Base-by-base conservation (phyloP, 1,140 invertebrate species). In the Chlorops oryzae region DNA sequence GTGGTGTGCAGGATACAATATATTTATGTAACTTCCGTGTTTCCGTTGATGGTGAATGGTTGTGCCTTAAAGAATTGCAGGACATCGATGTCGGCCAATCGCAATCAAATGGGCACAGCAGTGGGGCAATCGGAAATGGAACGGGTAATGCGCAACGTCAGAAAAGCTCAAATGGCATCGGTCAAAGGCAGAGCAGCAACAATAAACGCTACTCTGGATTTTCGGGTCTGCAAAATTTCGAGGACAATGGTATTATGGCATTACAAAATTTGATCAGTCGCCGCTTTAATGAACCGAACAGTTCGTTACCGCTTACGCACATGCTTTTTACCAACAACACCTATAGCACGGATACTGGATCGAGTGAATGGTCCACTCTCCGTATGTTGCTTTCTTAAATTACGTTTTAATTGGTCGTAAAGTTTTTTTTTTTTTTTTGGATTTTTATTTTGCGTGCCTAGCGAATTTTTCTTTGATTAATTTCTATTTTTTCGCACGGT, bases 21-120 rank as follows among this genome's bases (percentile, higher is more conserved):
- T 97, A 97, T 74, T 73, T 97, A 67, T 96, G 93, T 76, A 96
- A 96, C 73, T 97, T 96, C 73, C 85, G 93, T 23, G 93, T 97
- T 0, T 95, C 92, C 20, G 93, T 97, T 9, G 92, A 97, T 65
- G 93, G 93, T 24, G 93, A 97, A 72, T 97, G 93, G 93, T 78
- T 97, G n/a, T 97, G 93, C 72, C 74, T 97, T 21, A 90, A 92
- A 68, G 92, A 96, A 73, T 77, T 97, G 35, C 87, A 92, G 53
- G 90, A 93, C 73, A 87, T 93, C 57, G 90, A 93, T 68, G 82
- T 87, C 77, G 51, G 39, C 51, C 61, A 34, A 48, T 61, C 23
- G 46, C 59, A 17, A 52, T 41, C 17, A 56, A 51, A 28, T 24
- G 10, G 23, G 23, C 44, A 42, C 40, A 17, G 20, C 28, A 13